Evolutionary conservation across 2,888 invertebrate species (phyloP), one percentile per base, ranked within the genome.

Genomic region (Polymixis lichenea): DNA sequence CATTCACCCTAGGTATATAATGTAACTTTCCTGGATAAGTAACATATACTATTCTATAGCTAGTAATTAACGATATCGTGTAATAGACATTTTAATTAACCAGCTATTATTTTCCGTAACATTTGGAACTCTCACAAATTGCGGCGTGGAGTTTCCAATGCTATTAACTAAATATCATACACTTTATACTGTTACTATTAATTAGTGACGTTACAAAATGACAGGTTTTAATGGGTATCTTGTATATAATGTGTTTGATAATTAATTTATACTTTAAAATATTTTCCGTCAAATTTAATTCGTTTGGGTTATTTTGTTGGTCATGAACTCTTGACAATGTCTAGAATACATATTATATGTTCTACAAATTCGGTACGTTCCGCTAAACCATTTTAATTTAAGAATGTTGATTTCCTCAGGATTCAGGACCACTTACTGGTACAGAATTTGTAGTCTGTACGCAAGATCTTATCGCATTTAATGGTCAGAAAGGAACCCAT

Each of bases 61-160:
- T 67, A 76, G 19, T 60, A 83, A 87, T 79, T 79, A 86, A 79
- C 77, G 11, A 74, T 53, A 75, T 68, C 84, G 25, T 78, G 79
- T 86, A 75, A 76, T 75, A 86, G 81, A 82, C 82, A 75, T 86
- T 80, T 79, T 86, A 86, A 86, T 87, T 87, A 84, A 84, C 72
- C 49, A 53, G 15, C 76, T 72, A 72, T 75, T 74, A 73, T 79
- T 75, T 88, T 77, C 70, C 76, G 46, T 80, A 80, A 70, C 66
- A 74, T 88, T 88, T 74, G 68, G 64, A 85, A 78, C 62, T 69
- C 72, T 70, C 67, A 67, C 66, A 78, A 76, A 77, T 75, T 82
- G 83, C 74, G 71, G 67, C 73, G 56, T 61, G 49, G 64, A 75
- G 58, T 78, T 85, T 70, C 76, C 77, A 77, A 69, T 68, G 46